Conservation (phyloP, 2,888 invertebrate species). For the Cryptocephalus moraei region DNA sequence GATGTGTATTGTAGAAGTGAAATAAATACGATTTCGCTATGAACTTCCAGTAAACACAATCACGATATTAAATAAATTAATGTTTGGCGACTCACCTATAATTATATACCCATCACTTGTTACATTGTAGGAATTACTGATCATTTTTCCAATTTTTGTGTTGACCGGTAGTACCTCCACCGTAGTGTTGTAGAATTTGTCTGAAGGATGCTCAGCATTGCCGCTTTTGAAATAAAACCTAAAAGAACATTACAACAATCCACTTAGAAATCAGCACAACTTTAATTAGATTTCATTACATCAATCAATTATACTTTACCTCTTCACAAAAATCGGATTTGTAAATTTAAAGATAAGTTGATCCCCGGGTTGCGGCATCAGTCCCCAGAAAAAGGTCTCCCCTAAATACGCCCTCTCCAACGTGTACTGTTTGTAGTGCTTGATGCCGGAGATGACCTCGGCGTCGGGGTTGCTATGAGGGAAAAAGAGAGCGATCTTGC, state of each 20-base stretch:
- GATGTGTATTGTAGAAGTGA: no score
- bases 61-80: no score
- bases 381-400: constrained; percentile 84
- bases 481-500: constrained; percentile 67
- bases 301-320: constrained; percentile 39
- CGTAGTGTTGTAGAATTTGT: constrained; percentile 78
- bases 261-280: background rate
- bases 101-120: constrained; percentile 59
- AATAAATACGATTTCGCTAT: no score
- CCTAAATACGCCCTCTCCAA: constrained; percentile 77
- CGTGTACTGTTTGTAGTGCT: constrained; percentile 69
- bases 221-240: constrained; percentile 80
- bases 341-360: constrained; percentile 69
- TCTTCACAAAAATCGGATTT: constrained; percentile 57
- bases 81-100: constrained; percentile 45
- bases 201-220: constrained; percentile 80
- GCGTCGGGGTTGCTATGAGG: constrained; percentile 72
- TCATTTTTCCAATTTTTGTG: constrained; percentile 31
- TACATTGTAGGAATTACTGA: constrained; percentile 46
- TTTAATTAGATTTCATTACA: background rate
- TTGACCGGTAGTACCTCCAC: constrained; percentile 64
- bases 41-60: no score
- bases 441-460: constrained; percentile 59
- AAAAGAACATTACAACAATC: constrained; percentile 18
- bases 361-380: constrained; percentile 74